Percentiles rank a stretch among this genome's conserved stretches.
Evolutionary conservation across 2,113 vertebrate species (phyloP).

Genomic region (Phrynosoma platyrhinos): DNA sequence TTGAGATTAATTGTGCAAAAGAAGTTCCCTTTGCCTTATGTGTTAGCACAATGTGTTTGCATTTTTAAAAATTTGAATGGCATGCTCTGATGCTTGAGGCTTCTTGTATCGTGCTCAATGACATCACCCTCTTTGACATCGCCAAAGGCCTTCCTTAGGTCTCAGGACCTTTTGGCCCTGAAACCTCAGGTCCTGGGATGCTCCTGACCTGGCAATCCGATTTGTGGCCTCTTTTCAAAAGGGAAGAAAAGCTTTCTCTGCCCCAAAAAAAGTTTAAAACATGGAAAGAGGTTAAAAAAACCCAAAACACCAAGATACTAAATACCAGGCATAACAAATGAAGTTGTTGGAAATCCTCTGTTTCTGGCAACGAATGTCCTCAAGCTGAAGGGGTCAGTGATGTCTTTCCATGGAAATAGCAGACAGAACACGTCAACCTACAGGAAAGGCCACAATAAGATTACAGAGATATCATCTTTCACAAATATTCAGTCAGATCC

Average conservation of each 20-base stretch:
- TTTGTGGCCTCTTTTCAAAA: neutral
- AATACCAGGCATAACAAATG: conserved; percentile 47
- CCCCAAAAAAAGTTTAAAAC: conserved; percentile 37
- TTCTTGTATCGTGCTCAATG: too few species aligned
- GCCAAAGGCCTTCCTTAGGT: too few species aligned
- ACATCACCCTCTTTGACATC: too few species aligned
- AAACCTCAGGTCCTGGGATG: too few species aligned
- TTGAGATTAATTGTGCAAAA: too few species aligned
- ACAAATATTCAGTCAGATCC: conserved; percentile 33
- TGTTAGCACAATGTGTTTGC: too few species aligned
- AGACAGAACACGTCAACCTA: conserved; percentile 52
- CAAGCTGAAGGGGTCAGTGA: conserved; percentile 39
- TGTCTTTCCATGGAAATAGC: conserved; percentile 19
- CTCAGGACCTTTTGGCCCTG: too few species aligned
- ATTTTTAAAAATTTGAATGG: too few species aligned
- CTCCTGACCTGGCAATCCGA: too few species aligned
- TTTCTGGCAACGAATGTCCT: conserved; percentile 53
- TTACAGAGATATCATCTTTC: conserved; percentile 39
- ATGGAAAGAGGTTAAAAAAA: conserved; percentile 52
- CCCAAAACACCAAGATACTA: conserved; percentile 27
- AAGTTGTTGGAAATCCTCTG: conserved; percentile 67
- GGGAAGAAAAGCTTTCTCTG: neutral
- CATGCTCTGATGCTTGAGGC: too few species aligned
- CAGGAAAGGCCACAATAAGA: conserved; percentile 55
- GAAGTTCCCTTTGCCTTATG: too few species aligned